These are phyloP conservation scores for Tortrix viridana DNA, from an alignment of 2,888 invertebrate genomes.

Conservation along the genomic window DNA sequence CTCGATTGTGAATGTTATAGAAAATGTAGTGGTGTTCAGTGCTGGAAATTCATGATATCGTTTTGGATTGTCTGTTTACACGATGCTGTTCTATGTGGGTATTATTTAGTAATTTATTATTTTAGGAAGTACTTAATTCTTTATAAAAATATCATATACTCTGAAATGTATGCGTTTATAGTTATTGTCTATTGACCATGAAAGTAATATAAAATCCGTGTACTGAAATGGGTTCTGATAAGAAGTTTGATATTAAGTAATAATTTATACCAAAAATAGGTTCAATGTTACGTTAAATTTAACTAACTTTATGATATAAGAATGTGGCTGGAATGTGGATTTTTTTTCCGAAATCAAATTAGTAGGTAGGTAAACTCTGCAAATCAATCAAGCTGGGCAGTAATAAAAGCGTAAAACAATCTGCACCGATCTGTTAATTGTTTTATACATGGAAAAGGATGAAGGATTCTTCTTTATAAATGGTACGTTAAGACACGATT, in stretches of 20 bases:
- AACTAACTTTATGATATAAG: neutral
- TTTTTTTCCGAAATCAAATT: too few species aligned
- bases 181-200: neutral
- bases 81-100: conserved; percentile 64
- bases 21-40: conserved; percentile 71
- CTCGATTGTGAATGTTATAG: conserved; percentile 53
- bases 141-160: neutral
- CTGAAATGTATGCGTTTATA: neutral
- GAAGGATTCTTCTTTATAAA: neutral
- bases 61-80: conserved; percentile 54
- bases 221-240: neutral
- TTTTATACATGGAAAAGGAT: neutral
- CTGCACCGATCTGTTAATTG: too few species aligned
- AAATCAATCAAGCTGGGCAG: too few species aligned
- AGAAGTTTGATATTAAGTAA: neutral
- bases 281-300: neutral
- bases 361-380: too few species aligned
- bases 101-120: conserved; percentile 44
- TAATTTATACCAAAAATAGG: neutral
- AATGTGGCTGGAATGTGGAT: too few species aligned
- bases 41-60: conserved; percentile 46
- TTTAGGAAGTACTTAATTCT: neutral
- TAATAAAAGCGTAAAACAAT: too few species aligned
- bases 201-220: neutral
- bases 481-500: conserved; percentile 12